Base-by-base conservation (phyloP, 2,113 vertebrate species). In the Misgurnus anguillicaudatus region DNA sequence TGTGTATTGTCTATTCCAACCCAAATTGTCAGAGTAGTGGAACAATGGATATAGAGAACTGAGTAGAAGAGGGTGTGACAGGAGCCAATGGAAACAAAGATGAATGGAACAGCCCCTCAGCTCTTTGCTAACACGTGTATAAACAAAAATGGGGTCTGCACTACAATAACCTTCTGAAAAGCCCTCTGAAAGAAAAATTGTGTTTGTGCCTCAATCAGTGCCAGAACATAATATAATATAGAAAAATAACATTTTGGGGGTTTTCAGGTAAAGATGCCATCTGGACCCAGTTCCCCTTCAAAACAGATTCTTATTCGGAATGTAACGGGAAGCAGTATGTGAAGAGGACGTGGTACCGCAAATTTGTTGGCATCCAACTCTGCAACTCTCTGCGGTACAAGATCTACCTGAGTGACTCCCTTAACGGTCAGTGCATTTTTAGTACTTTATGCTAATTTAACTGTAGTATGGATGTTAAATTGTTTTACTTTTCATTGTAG, bases 341-440 rank as follows among this genome's bases (percentile, higher is more conserved):
- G 24, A 99, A 99, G 91, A 94, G 97, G 76, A 99, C 97, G 0
- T 98, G 97, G 96, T 99, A 99, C 87, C 95, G 98, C 78, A 99
- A 99, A 87, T 99, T 98, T 81, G 97, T 99, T 0, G 97, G 97
- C 0, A 94, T 99, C 70, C 95, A 98, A 87, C 90, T 99, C 11
- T 99, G 97, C 86, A 99, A 99, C 87, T 99, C 97, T 0, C 94
- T 99, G 62, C 91, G 97, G 88, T 99, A 99, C 87, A 97, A 99
- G 92, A 98, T 99, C 91, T 99, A 99, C 86, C 93, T 99, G 89
- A 97, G 97, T 2, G 95, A 99, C 85, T 91, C 95, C 3, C 96
- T 99, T 79, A 94, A 91, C 67, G 97, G 97, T 99, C 87, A 92
- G 92, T 84, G 11, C 36, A 3, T 13, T 58, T 45, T 45, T 3